These are phyloP conservation scores for Lottia scabra DNA, from an alignment of 2,888 invertebrate species.

Conservation along the genomic window DNA sequence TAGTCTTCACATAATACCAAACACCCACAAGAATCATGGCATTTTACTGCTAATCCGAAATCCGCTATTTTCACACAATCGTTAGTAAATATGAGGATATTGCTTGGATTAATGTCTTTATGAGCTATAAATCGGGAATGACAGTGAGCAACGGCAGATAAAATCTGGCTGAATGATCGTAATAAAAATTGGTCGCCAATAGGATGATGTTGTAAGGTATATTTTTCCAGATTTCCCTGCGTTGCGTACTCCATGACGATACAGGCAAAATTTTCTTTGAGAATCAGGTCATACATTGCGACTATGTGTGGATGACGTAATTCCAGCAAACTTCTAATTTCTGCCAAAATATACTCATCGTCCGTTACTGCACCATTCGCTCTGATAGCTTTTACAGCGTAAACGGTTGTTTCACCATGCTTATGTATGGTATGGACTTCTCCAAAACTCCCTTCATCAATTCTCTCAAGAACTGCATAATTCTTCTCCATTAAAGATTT, in stretches of 20 bases:
- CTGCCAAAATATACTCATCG: constrained; percentile 26
- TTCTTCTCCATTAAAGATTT: constrained; percentile 21
- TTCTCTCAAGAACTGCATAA: constrained; percentile 21
- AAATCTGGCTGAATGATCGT: constrained; percentile 24
- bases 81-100: constrained; percentile 30
- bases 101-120: constrained; percentile 39
- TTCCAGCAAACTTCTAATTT: constrained; percentile 28
- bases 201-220: constrained; percentile 10
- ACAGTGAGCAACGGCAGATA: constrained; percentile 29
- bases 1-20: constrained; percentile 26
- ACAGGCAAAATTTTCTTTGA: constrained; percentile 24
- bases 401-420: background rate
- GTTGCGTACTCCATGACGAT: constrained; percentile 38
- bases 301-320: constrained; percentile 30
- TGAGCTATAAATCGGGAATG: constrained; percentile 34
- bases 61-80: constrained; percentile 34
- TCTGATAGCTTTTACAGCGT: constrained; percentile 32
- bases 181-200: constrained; percentile 16
- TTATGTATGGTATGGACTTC: constrained; percentile 28
- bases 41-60: constrained; percentile 33
- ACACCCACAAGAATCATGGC: constrained; percentile 19
- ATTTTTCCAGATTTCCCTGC: constrained; percentile 31
- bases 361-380: constrained; percentile 21
- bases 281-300: constrained; percentile 25
- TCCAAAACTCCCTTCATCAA: constrained; percentile 34